These are phyloP conservation scores for Pangasius mekongensis DNA, from an alignment of 2,797 vertebrate genomes.

Conservation along the genomic window DNA sequence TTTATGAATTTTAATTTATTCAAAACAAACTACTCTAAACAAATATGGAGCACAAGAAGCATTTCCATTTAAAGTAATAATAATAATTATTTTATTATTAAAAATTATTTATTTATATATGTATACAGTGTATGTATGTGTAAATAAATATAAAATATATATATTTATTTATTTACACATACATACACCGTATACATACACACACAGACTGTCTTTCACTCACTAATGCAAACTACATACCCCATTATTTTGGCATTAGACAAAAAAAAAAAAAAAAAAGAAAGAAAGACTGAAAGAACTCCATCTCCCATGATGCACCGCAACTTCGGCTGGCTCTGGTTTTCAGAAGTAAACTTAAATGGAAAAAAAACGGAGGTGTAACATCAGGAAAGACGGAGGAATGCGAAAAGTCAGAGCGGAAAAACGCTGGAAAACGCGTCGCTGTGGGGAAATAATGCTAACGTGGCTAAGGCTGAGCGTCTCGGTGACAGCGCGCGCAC, in stretches of 20 bases:
- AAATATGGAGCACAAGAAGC: no score
- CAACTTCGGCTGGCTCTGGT: constrained; percentile 44
- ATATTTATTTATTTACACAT: background rate
- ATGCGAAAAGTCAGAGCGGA: background rate
- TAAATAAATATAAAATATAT: no score
- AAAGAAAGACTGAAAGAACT: constrained; percentile 42
- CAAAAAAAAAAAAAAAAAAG: background rate
- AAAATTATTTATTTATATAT: no score
- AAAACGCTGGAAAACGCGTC: background rate
- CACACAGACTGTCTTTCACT: background rate
- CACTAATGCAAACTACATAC: no score
- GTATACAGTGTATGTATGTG: no score
- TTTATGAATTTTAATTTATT: no score
- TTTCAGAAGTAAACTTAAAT: constrained; percentile 35
- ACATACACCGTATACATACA: background rate
- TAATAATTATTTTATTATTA: no score
- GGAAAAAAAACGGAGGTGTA: background rate
- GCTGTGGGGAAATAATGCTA: background rate
- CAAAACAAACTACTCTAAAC: no score
- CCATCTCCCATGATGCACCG: constrained; percentile 63
- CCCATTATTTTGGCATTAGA: background rate
- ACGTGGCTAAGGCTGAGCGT: constrained; percentile 12
- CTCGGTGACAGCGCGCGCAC: constrained; percentile 57
- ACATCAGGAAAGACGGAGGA: background rate
- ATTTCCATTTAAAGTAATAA: no score